These are phyloP conservation scores for Scaptomyza parva DNA, from an alignment of 2,888 invertebrate species.

Conservation along the genomic window DNA sequence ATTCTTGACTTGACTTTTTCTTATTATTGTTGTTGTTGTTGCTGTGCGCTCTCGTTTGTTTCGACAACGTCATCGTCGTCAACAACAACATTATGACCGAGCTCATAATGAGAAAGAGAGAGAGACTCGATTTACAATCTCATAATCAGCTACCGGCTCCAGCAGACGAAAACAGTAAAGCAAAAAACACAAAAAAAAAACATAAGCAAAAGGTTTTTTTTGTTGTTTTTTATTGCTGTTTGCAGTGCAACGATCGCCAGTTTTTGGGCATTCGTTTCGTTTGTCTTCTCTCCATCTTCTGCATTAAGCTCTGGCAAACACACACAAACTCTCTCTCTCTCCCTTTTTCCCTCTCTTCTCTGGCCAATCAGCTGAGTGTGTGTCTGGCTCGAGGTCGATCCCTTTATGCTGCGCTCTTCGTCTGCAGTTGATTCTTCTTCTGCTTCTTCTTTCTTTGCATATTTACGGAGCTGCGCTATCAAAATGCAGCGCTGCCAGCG, in stretches of 20 bases:
- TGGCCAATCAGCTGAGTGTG: conserved; percentile 63
- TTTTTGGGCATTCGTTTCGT: conserved; percentile 49
- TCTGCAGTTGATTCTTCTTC: conserved; percentile 16
- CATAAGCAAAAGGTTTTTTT: conserved; percentile 14
- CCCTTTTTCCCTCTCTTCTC: not conserved
- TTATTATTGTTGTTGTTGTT: no score
- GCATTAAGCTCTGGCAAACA: conserved; percentile 22
- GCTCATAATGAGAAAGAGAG: conserved; percentile 48
- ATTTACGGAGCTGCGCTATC: conserved; percentile 62
- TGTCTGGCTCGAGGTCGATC: conserved; percentile 64
- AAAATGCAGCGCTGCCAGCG: conserved; percentile 68
- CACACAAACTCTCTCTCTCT: not conserved
- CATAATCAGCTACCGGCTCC: conserved; percentile 71
- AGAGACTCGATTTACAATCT: conserved; percentile 73
- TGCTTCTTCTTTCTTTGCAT: conserved; percentile 50
- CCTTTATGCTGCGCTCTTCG: conserved; percentile 58
- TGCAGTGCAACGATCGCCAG: conserved; percentile 74
- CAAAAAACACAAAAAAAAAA: not conserved
- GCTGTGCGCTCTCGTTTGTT: conserved; percentile 46
- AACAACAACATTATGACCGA: conserved; percentile 54
- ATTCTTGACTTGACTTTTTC: conserved; percentile 66
- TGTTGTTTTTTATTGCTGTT: conserved; percentile 21
- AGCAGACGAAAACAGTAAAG: conserved; percentile 41
- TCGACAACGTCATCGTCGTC: conserved; percentile 75
- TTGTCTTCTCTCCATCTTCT: conserved; percentile 26